These are phyloP conservation scores for Drosophila trapezifrons DNA, from an alignment of 1,140 invertebrate genomes.

Conservation along the genomic window DNA sequence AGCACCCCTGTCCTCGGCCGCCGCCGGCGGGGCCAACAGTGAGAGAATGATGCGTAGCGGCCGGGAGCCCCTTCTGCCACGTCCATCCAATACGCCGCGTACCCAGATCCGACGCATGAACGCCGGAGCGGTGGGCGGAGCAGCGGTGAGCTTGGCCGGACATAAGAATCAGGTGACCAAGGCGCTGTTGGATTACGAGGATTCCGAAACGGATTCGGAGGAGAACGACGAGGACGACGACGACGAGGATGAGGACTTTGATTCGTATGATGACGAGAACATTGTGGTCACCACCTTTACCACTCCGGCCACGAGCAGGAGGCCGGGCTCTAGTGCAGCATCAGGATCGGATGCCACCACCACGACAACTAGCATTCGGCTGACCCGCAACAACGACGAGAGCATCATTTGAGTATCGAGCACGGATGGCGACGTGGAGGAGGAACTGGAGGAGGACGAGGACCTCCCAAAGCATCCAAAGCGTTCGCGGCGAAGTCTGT, in stretches of 20 bases:
- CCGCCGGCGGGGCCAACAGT: constrained; percentile 49
- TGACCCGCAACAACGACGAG: constrained; percentile 81
- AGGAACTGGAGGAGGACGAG: constrained; percentile 18
- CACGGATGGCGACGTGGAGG: constrained; percentile 23
- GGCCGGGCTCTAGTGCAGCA: constrained; percentile 39
- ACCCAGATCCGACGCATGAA: constrained; percentile 76
- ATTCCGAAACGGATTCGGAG: constrained; percentile 71
- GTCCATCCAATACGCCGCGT: constrained; percentile 72
- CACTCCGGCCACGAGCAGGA: constrained; percentile 54
- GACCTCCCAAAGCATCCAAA: background rate
- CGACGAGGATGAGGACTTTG: constrained; percentile 81
- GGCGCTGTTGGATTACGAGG: constrained; percentile 71
- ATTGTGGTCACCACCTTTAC: constrained; percentile 80
- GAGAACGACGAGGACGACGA: constrained; percentile 80
- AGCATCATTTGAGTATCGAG: constrained; percentile 80
- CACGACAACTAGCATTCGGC: constrained; percentile 76
- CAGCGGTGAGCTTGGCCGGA: constrained; percentile 51
- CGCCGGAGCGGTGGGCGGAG: constrained; percentile 58
- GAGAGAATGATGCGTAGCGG: constrained; percentile 58
- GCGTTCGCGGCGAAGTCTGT: constrained; percentile 14
- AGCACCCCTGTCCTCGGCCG: constrained; percentile 49
- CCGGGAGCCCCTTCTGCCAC: constrained; percentile 75
- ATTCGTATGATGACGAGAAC: constrained; percentile 82
- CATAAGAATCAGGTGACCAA: constrained; percentile 75
- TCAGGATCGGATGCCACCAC: constrained; percentile 39